Base-by-base conservation (phyloP, 1,140 invertebrate genomes). In the Carcinoscorpius rotundicauda region DNA sequence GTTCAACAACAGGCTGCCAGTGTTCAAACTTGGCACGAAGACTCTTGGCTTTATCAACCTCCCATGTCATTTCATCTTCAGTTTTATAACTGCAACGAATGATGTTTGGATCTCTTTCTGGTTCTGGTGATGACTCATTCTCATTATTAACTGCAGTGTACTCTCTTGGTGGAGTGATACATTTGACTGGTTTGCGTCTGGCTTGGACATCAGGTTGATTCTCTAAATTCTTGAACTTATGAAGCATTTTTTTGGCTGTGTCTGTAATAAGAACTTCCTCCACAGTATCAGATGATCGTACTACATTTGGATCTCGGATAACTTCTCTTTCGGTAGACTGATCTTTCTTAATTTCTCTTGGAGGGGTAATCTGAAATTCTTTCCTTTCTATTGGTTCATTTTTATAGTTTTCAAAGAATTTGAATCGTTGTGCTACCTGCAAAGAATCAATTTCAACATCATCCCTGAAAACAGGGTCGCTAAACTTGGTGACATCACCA, bases 1-100 rank as follows among this genome's bases (percentile, higher is more conserved):
- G 66, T 53, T 88, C 87, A 11, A 73, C 71, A 58, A 83, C 83
- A 57, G 83, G 83, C 71, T 90, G 86, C 89, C 93, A 93, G 71
- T 88, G 85, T 77, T 97, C 93, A 79, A 97, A 97, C 76, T 91
- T 92, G 53, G 86, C 89, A 67, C 87, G 83, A 70, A 97, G 79
- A 70, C 88, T 87, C 74, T 88, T 93, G 49, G 94, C 93, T 67
- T 70, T 72, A 58, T 74, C 87, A 82, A 29, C 87, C 87, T 9
- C 89, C 82, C 73, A 68, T 52, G 70, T 64, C 55, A 73, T 68
- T 52, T 72, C 76, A 69, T 85, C 83, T 71, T 85, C 85, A 62
- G 82, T 83, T 65, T 86, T 84, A 50, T 78, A 72, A 61, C 70
- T 69, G 2, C 67, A 68, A 51, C 63, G 64, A 59, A 73, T 62